Evolutionary conservation across 2,888 invertebrate species (phyloP).

Genomic region (Ptilodon capucinus): DNA sequence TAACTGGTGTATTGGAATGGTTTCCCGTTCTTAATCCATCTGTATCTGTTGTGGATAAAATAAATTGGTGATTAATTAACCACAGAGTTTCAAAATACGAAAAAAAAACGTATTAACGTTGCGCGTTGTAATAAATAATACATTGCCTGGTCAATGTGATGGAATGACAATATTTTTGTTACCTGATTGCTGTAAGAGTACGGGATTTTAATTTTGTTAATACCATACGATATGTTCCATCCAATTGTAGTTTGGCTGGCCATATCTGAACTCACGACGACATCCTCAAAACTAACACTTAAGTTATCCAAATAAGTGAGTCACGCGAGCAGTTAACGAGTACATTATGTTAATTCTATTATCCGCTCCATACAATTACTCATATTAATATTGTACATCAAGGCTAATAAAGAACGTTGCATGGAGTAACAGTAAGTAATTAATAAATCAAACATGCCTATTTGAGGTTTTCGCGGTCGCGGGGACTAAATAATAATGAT

Average conservation of each 20-base stretch:
- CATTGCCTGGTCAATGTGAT: too few species aligned
- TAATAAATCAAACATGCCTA: slow-evolving; percentile 1
- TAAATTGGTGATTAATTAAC: background rate
- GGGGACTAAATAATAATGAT: slow-evolving; percentile 2
- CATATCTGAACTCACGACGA: background rate
- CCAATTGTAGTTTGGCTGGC: too few species aligned
- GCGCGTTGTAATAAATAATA: too few species aligned
- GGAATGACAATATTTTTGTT: too few species aligned
- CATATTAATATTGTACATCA: background rate
- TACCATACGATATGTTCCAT: too few species aligned
- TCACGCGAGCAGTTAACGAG: background rate
- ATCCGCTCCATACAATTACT: background rate
- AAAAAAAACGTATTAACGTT: background rate
- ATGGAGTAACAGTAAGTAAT: slow-evolving; percentile 1
- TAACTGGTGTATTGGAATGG: slow-evolving; percentile 97
- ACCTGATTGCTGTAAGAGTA: too few species aligned
- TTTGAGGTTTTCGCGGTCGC: slow-evolving; percentile 6
- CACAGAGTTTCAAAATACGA: background rate
- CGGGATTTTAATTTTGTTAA: too few species aligned
- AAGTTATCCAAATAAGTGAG: background rate
- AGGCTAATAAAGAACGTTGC: background rate
- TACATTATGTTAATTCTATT: background rate
- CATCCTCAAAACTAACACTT: background rate
- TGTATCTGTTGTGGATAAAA: slow-evolving; percentile 83
- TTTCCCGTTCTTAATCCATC: slow-evolving; percentile 98